Conservation (phyloP, 2,797 vertebrate species). For the Sebastes aleutianus region DNA sequence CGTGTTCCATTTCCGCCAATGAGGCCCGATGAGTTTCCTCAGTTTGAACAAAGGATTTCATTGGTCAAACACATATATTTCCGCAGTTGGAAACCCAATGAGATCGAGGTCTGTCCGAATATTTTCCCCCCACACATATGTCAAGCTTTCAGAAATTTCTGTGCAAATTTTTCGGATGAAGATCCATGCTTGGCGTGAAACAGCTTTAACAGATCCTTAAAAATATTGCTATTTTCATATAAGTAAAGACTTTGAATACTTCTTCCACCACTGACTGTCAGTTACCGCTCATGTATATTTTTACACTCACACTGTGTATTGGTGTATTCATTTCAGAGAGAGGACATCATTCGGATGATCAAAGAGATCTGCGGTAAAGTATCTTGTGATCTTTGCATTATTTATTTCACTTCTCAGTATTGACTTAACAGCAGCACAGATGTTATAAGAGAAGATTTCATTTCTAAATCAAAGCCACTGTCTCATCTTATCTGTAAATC, state of each 20-base stretch:
- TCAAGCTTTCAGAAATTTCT: no score
- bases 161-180: no score
- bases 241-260: not conserved
- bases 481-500: slow-evolving; percentile 38
- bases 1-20: no score
- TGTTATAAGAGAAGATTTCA: not conserved
- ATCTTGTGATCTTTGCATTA: slow-evolving; percentile 30
- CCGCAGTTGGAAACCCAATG: no score
- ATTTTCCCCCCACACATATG: no score
- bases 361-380: slow-evolving; percentile 91
- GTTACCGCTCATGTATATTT: not conserved
- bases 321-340: slow-evolving; percentile 80
- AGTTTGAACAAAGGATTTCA: no score
- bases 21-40: no score
- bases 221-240: not conserved
- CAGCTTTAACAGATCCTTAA: not conserved
- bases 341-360: slow-evolving; percentile 92
- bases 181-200: no score
- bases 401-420: slow-evolving; percentile 23
- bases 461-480: slow-evolving; percentile 15
- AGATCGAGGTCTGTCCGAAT: no score
- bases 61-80: no score
- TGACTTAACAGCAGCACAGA: slow-evolving; percentile 2
- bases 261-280: not conserved
- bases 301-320: slow-evolving; percentile 12